phyloP scores from a whole-genome alignment of 2,888 invertebrate species.

The Euproctis similis region DNA sequence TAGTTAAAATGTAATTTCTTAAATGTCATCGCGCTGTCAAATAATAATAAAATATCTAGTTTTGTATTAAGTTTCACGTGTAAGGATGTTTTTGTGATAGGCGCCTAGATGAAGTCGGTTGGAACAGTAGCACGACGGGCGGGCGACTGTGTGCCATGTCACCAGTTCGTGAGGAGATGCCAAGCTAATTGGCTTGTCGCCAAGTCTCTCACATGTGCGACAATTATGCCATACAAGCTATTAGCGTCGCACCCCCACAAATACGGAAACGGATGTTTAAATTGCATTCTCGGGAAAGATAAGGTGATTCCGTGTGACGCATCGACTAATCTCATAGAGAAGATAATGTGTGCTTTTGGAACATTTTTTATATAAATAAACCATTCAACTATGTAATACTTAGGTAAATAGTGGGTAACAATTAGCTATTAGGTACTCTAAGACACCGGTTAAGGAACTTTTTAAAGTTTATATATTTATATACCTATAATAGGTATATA shows the following conservation, averaged over 20 bases:
- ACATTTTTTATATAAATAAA: background rate
- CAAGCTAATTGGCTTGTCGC: slow-evolving; percentile 74
- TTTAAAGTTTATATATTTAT: no score
- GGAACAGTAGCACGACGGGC: slow-evolving; percentile 29
- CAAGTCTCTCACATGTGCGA: slow-evolving; percentile 65
- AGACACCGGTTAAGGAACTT: no score
- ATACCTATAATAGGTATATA: no score
- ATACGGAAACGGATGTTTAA: slow-evolving; percentile 75
- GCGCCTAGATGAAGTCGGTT: slow-evolving; percentile 15
- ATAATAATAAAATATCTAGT: slow-evolving; percentile 11
- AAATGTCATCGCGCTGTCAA: slow-evolving; percentile 32
- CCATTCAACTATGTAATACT: no score
- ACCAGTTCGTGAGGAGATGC: slow-evolving; percentile 40
- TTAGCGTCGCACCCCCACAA: slow-evolving; percentile 55
- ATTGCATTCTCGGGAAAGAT: slow-evolving; percentile 65
- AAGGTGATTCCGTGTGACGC: slow-evolving; percentile 47
- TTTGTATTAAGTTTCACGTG: slow-evolving; percentile 43
- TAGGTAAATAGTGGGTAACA: no score
- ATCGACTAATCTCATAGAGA: slow-evolving; percentile 15
- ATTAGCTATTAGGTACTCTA: no score
- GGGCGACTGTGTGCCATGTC: slow-evolving; percentile 30
- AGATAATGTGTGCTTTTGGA: slow-evolving; percentile 4
- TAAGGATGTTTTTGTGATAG: slow-evolving; percentile 20
- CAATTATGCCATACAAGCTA: slow-evolving; percentile 72
- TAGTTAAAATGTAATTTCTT: slow-evolving; percentile 10